Conservation (phyloP, 1,140 invertebrate species). For the Paraescarpia echinospica region DNA sequence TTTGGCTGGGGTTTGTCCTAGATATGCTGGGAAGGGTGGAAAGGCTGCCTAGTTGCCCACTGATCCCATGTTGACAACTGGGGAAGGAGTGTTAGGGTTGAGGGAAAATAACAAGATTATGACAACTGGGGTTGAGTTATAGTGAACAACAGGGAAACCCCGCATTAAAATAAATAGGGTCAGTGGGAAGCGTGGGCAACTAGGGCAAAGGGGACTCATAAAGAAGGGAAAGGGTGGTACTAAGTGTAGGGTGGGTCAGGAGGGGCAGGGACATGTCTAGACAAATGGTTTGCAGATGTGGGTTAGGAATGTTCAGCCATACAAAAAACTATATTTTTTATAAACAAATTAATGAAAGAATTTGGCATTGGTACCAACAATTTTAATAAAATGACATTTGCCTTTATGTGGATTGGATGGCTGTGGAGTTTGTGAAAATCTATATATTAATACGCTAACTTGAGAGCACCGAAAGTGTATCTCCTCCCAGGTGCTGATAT, state of each 20-base stretch:
- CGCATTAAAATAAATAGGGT: constrained; percentile 1
- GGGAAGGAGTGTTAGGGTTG: not conserved
- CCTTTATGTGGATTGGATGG: not conserved
- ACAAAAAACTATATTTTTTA: not conserved
- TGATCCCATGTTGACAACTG: not conserved
- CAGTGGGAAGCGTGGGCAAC: not conserved
- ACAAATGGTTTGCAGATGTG: not conserved
- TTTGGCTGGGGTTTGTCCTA: not conserved
- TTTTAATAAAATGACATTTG: not conserved
- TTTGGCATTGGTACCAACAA: not conserved
- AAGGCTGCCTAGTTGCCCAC: not conserved
- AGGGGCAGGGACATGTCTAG: not conserved
- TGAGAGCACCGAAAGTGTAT: too few species aligned
- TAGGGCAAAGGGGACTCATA: not conserved
- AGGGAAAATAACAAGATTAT: not conserved
- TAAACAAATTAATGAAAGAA: not conserved
- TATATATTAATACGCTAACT: too few species aligned
- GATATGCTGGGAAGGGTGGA: not conserved
- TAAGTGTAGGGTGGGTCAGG: not conserved
- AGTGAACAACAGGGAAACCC: not conserved
- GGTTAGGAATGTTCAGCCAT: not conserved
- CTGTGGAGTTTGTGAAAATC: too few species aligned
- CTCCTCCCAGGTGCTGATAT: too few species aligned
- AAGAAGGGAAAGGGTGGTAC: not conserved
- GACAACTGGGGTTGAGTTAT: not conserved